Evolutionary conservation across 1,140 invertebrate species (phyloP).

Genomic region (Drosophila carrolli): DNA sequence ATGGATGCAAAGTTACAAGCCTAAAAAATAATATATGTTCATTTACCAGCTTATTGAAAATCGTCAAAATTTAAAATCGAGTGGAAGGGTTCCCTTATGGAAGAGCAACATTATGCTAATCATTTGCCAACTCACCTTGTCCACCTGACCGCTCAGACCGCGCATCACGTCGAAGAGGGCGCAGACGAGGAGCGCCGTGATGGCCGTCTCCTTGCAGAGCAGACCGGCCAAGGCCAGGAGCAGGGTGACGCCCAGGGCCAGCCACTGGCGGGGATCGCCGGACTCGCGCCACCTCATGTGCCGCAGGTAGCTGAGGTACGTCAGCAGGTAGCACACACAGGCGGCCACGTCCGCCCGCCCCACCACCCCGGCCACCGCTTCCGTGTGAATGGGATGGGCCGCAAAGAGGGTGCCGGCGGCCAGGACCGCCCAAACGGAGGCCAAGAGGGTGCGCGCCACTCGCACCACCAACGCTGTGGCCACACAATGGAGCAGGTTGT

Average conservation of each 20-base stretch:
- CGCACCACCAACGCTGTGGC: conserved; percentile 92
- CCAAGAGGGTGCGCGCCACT: conserved; percentile 88
- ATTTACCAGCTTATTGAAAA: too few relatives aligned
- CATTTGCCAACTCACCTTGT: conserved; percentile 59
- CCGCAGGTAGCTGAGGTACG: conserved; percentile 92
- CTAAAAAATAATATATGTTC: too few relatives aligned
- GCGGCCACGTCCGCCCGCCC: conserved; percentile 97
- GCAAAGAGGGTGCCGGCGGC: conserved; percentile 95
- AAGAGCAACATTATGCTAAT: not conserved
- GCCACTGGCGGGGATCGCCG: conserved; percentile 86
- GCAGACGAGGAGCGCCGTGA: conserved; percentile 95
- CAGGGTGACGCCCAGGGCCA: conserved; percentile 85
- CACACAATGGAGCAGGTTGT: conserved; percentile 93
- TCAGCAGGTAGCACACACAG: conserved; percentile 94
- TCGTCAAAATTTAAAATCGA: too few relatives aligned
- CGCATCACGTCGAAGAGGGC: conserved; percentile 90
- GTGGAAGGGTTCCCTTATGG: too few relatives aligned
- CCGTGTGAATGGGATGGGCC: conserved; percentile 97
- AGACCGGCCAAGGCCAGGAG: conserved; percentile 89
- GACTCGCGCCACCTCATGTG: conserved; percentile 87
- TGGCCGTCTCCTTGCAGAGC: conserved; percentile 95
- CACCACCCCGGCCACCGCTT: conserved; percentile 98
- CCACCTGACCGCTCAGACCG: conserved; percentile 83
- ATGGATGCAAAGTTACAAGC: too few relatives aligned
- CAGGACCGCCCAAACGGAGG: conserved; percentile 88